Percentiles rank a stretch among this genome's conserved stretches.
These are phyloP conservation scores for Sarcophaga caerulescens DNA, from an alignment of 2,888 invertebrate species.

Conservation along the genomic window DNA sequence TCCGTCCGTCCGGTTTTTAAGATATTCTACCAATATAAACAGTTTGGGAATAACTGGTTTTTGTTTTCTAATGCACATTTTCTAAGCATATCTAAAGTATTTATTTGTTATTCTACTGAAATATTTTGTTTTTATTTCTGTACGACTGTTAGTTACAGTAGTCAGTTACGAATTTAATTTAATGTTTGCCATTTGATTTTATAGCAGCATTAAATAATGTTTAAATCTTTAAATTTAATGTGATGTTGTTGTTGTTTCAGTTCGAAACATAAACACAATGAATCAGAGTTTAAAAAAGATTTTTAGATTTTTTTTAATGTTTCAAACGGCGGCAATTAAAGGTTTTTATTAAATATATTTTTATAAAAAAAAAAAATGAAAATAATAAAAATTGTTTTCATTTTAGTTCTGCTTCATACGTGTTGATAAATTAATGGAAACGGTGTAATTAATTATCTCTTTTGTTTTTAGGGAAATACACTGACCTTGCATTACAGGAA, in stretches of 20 bases:
- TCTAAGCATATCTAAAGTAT: slow-evolving; percentile 16
- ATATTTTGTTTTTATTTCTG: slow-evolving; percentile 26
- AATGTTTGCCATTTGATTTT: slow-evolving; percentile 57
- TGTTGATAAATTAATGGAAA: neutral
- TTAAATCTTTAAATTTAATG: slow-evolving; percentile 30
- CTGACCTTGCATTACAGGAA: neutral
- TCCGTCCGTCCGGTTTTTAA: too few species aligned
- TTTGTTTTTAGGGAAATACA: neutral
- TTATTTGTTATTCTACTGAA: slow-evolving; percentile 23
- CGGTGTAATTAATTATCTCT: neutral
- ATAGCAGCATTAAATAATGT: slow-evolving; percentile 53
- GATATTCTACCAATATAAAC: neutral
- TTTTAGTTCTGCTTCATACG: neutral
- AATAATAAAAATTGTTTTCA: neutral
- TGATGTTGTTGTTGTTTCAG: neutral
- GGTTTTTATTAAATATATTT: neutral
- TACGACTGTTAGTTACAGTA: slow-evolving; percentile 48
- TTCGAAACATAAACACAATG: too few species aligned
- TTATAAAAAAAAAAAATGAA: neutral
- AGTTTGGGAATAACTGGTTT: slow-evolving; percentile 40
- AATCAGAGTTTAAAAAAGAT: too few species aligned
- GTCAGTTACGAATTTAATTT: slow-evolving; percentile 58
- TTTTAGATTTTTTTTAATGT: neutral
- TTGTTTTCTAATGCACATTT: neutral
- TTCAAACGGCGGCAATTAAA: neutral